Evolutionary conservation across 1,140 invertebrate species (phyloP).

Genomic region (Liolophura sinensis): DNA sequence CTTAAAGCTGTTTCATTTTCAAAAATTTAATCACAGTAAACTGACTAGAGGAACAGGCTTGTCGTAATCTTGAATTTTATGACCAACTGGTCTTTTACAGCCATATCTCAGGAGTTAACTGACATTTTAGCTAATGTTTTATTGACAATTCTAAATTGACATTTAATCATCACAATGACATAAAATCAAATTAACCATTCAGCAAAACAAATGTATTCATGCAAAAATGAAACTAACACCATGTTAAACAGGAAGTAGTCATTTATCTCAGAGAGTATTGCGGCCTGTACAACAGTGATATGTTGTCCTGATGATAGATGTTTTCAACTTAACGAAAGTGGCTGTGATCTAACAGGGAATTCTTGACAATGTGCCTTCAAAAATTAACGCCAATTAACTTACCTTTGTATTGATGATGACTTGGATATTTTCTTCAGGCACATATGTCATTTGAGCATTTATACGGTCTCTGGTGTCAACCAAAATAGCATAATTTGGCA

Average conservation of each 20-base stretch:
- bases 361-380: background rate
- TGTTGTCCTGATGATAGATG: background rate
- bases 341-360: background rate
- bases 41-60: too few species aligned
- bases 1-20: too few species aligned
- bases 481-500: conserved; percentile 59
- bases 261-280: background rate
- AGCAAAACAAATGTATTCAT: background rate
- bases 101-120: too few species aligned
- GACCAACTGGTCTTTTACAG: too few species aligned
- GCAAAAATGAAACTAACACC: background rate
- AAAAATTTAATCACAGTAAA: too few species aligned
- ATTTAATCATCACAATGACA: too few species aligned
- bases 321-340: background rate
- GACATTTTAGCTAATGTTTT: too few species aligned
- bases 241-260: background rate
- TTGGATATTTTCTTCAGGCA: conserved; percentile 59
- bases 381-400: background rate
- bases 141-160: too few species aligned
- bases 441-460: conserved; percentile 55
- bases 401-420: conserved; percentile 46
- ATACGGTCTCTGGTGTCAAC: conserved; percentile 57
- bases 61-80: too few species aligned
- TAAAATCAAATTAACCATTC: too few species aligned
- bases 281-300: background rate